Conservation (phyloP, 1,140 invertebrate genomes). For the Hylaeus anthracinus region DNA sequence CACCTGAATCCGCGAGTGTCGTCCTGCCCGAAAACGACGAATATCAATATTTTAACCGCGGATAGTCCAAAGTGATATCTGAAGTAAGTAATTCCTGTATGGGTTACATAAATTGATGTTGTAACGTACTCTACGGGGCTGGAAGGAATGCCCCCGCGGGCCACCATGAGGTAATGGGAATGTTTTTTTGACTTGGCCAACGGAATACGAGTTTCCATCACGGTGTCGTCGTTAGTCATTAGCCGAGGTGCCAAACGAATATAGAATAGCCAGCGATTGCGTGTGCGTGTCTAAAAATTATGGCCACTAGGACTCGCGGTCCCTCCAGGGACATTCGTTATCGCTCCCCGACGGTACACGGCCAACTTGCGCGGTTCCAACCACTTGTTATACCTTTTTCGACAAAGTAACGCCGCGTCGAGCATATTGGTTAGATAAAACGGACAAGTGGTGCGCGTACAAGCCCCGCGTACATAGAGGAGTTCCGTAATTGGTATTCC, state of each 20-base stretch:
- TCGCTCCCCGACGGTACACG: neutral
- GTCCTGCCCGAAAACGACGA: too few species aligned
- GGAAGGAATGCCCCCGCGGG: neutral
- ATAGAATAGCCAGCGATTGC: conserved; percentile 17
- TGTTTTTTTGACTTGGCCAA: neutral
- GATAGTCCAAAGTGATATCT: too few species aligned
- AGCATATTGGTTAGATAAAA: conserved; percentile 2
- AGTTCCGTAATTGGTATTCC: neutral
- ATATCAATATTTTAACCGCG: too few species aligned
- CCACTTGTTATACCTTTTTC: conserved; percentile 17
- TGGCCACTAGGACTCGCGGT: conserved; percentile 4
- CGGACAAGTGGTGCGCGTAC: neutral
- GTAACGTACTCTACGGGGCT: neutral
- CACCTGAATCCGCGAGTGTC: too few species aligned
- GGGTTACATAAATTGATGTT: conserved; percentile 20
- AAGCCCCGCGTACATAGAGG: neutral
- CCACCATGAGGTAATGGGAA: neutral
- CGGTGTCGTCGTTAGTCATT: conserved; percentile 29
- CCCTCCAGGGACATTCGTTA: conserved; percentile 32
- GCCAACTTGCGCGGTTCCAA: neutral
- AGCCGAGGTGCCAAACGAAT: conserved; percentile 10
- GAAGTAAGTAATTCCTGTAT: conserved; percentile 1
- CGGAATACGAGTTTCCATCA: neutral
- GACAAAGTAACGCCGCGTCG: neutral
- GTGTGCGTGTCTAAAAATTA: conserved; percentile 21